These are phyloP conservation scores for Lycaena phlaeas DNA, from an alignment of 2,888 invertebrate species.

Conservation along the genomic window DNA sequence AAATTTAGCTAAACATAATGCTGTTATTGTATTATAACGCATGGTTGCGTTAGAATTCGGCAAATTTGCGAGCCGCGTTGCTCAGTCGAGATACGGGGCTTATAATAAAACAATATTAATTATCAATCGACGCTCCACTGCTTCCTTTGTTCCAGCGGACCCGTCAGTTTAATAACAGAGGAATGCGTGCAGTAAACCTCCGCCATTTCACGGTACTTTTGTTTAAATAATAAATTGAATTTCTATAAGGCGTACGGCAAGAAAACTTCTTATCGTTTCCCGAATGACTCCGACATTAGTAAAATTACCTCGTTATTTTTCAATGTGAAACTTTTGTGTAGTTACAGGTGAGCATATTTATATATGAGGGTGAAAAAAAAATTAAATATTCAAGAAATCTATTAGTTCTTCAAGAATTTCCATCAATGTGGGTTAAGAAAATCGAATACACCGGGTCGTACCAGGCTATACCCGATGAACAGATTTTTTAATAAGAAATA, in stretches of 20 bases:
- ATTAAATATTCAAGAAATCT: too few relatives aligned
- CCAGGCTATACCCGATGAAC: too few relatives aligned
- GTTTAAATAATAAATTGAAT: conserved; percentile 60
- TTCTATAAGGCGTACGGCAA: conserved; percentile 37
- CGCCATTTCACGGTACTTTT: conserved; percentile 46
- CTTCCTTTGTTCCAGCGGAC: conserved; percentile 31
- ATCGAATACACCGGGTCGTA: too few relatives aligned
- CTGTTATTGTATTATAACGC: conserved; percentile 45
- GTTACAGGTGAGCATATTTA: too few relatives aligned
- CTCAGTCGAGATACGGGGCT: conserved; percentile 44
- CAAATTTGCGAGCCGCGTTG: conserved; percentile 26
- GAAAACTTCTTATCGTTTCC: conserved; percentile 27
- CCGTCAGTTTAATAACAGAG: conserved; percentile 47
- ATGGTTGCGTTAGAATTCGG: conserved; percentile 37
- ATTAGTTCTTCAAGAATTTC: too few relatives aligned
- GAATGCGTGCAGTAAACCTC: conserved; percentile 55
- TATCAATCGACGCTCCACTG: conserved; percentile 42
- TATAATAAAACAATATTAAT: conserved; percentile 65
- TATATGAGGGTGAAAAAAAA: too few relatives aligned
- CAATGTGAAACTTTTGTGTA: too few relatives aligned
- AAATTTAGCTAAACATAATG: conserved; percentile 45
- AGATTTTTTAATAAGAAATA: too few relatives aligned
- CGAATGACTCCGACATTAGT: background rate
- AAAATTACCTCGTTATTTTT: background rate
- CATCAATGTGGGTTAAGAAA: too few relatives aligned